Evolutionary conservation across 2,797 vertebrate genomes (phyloP), one percentile per base, ranked within the genome.

Genomic region (Tangara arthus): DNA sequence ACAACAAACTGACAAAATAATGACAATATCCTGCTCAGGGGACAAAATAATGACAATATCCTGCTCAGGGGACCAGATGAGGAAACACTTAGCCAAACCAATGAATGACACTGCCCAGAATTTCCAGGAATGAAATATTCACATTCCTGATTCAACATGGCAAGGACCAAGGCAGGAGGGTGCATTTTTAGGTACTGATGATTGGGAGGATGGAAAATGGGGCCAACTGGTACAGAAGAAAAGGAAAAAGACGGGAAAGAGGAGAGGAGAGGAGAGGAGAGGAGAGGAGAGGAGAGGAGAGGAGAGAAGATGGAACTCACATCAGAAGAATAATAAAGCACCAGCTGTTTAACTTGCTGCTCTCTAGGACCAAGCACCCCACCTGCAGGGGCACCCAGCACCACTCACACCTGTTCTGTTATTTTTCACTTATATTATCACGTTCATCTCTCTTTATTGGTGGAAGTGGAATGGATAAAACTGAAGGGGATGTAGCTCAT

Each of bases 91-190:
- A 12, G 32, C 26, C 35, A 37, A 68, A n/a, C n/a, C 12, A n/a
- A 17, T 3, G 46, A 60, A 53, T 0, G 1, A 3, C 8, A 16
- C 9, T 23, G 41, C 2, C 46, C 46, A 15, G 39, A 12, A 13
- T 41, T 66, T 39, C 13, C 60, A 32, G 23, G 15, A 42, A n/a
- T 68, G 3, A 55, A 75, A 68, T 17, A 15, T 49, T 56, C 49
- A 19, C 63, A 18, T 76, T 37, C 22, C 41, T 28, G 19, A 18
- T 30, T 61, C 70, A n/a, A 2, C 3, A 6, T 1, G 6, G 49
- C 63, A 60, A 73, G 46, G 39, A 53, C 2, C 15, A 22, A 35
- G 47, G 22, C 61, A 49, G 32, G 47, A 55, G 34, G 30, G 2
- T 20, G 2, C 26, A 12, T 11, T n/a, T 60, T 42, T 20, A 32